Percentiles rank a stretch among this genome's conserved stretches.
These are phyloP conservation scores for Ramphastos sulfuratus DNA, from an alignment of 2,113 vertebrate species.

Conservation along the genomic window DNA sequence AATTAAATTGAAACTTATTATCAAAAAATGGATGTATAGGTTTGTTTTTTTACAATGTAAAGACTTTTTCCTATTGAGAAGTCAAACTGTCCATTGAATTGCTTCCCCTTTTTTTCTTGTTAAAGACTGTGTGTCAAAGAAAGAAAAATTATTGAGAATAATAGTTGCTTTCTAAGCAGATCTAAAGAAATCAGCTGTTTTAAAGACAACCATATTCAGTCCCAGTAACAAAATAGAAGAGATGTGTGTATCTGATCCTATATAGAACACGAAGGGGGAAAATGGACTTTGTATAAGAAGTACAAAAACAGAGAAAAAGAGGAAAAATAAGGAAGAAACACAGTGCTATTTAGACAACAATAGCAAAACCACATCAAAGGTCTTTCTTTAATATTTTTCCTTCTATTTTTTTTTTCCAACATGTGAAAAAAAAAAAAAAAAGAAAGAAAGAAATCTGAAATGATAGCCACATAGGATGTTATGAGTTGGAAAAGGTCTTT, in stretches of 20 bases:
- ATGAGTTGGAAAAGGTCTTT: neutral
- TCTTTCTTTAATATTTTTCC: neutral
- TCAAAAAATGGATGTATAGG: neutral
- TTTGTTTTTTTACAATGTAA: neutral
- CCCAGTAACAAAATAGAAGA: neutral
- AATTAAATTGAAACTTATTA: neutral
- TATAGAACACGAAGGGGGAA: rapidly evolving
- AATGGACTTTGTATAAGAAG: neutral
- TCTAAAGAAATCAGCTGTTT: neutral
- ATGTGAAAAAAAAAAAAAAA: neutral
- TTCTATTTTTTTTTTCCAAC: neutral
- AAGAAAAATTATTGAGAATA: neutral
- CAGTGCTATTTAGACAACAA: neutral
- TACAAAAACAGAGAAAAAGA: neutral
- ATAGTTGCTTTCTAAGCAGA: neutral
- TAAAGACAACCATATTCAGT: neutral
- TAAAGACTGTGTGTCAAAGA: neutral
- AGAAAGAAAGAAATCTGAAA: neutral
- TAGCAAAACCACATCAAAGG: neutral
- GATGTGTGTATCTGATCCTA: neutral
- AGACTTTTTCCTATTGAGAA: neutral
- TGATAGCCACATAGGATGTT: neutral
- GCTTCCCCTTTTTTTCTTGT: neutral
- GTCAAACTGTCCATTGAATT: neutral
- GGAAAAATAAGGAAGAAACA: neutral